Evolutionary conservation across 2,797 vertebrate species (phyloP).

Genomic region (Periophthalmus magnuspinnatus): DNA sequence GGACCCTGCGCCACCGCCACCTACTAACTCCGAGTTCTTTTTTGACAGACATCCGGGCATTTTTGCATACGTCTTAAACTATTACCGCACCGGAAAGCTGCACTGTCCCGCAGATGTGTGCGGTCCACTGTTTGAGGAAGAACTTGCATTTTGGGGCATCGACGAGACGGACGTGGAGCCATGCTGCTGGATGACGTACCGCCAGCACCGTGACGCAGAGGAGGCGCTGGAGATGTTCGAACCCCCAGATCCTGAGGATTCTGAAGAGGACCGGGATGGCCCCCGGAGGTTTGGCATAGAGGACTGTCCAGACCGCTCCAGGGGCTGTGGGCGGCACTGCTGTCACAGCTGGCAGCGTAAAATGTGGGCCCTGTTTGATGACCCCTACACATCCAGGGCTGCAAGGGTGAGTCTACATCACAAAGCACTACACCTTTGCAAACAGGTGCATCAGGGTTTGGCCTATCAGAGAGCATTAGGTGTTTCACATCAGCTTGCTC

Average conservation of each 20-base stretch:
- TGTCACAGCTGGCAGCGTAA: conserved; percentile 83
- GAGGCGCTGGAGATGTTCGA: conserved; percentile 97
- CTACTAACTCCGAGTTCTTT: conserved; percentile 83
- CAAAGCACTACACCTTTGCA: not conserved
- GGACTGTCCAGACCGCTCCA: conserved; percentile 80
- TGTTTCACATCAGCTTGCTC: not conserved
- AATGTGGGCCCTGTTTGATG: conserved; percentile 96
- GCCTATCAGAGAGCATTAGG: not conserved
- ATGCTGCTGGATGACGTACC: conserved; percentile 98
- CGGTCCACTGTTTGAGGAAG: conserved; percentile 97
- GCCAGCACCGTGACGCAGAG: conserved; percentile 95
- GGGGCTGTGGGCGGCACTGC: conserved; percentile 76
- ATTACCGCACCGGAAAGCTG: conserved; percentile 96
- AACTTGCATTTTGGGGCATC: conserved; percentile 96
- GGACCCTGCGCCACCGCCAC: conserved; percentile 69
- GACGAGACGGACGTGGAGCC: conserved; percentile 99
- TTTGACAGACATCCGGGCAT: conserved; percentile 96
- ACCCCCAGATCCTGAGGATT: conserved; percentile 84
- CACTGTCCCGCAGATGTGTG: conserved; percentile 97
- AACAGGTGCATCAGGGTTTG: not conserved
- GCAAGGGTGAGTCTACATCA: conserved; percentile 86
- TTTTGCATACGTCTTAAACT: conserved; percentile 97
- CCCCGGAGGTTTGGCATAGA: conserved; percentile 85
- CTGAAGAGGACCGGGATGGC: conserved; percentile 78
- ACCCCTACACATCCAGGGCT: conserved; percentile 92